A percentile compares a stretch with the other conserved stretches of the same genome.
Conservation (phyloP, 2,888 invertebrate genomes). For the Erebia ligea region DNA sequence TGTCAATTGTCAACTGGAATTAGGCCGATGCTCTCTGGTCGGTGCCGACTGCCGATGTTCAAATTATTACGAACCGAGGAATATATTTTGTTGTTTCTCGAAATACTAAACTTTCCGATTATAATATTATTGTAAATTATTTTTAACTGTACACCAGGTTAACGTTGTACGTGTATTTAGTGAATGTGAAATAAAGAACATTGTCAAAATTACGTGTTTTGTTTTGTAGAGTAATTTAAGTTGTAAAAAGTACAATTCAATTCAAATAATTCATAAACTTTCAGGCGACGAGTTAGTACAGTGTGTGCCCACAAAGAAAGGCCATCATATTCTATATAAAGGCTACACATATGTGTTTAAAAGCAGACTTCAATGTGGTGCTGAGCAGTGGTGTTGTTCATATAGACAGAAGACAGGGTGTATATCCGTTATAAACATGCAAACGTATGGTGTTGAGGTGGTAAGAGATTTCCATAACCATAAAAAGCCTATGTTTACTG, state of each 20-base stretch:
- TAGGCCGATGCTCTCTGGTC: too few relatives aligned
- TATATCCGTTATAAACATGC: constrained; percentile 77
- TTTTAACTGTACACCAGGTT: too few relatives aligned
- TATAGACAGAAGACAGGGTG: constrained; percentile 77
- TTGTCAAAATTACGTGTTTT: constrained; percentile 31
- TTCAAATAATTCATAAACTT: constrained; percentile 45
- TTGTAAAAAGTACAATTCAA: constrained; percentile 18
- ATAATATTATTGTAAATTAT: too few relatives aligned
- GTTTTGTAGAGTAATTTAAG: constrained; percentile 20
- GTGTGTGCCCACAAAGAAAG: constrained; percentile 76
- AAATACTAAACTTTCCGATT: too few relatives aligned
- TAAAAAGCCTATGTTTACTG: constrained; percentile 74
- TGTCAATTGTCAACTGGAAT: too few relatives aligned
- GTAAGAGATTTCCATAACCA: constrained; percentile 77
- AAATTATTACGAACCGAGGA: too few relatives aligned
- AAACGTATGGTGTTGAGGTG: constrained; percentile 71
- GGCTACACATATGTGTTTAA: constrained; percentile 77
- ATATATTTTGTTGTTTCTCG: too few relatives aligned
- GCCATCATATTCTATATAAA: constrained; percentile 74
- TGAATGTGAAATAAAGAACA: constrained; percentile 28
- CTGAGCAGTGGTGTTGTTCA: constrained; percentile 77
- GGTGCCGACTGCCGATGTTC: too few relatives aligned
- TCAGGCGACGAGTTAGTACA: constrained; percentile 74
- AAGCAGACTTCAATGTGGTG: constrained; percentile 73
- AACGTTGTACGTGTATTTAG: too few relatives aligned